phyloP scores from a whole-genome alignment of 2,113 vertebrate species.

The Bubo scandiacus region DNA sequence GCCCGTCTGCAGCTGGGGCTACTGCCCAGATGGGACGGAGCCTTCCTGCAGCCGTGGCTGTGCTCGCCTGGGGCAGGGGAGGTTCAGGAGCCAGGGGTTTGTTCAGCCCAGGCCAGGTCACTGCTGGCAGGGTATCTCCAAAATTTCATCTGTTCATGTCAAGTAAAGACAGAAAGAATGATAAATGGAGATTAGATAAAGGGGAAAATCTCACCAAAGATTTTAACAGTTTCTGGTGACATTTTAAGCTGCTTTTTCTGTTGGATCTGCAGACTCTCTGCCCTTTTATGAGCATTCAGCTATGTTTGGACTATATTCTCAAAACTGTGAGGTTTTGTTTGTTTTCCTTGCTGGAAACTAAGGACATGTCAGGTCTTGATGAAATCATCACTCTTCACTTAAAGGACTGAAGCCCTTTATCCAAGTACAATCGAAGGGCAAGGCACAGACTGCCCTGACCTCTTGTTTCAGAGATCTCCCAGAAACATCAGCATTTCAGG shows the following conservation, averaged over 20 bases:
- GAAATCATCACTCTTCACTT: background rate
- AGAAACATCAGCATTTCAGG: background rate
- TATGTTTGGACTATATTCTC: background rate
- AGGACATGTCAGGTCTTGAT: background rate
- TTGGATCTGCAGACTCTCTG: background rate
- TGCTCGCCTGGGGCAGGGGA: too few species aligned
- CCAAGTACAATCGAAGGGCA: constrained; percentile 1
- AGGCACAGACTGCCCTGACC: background rate
- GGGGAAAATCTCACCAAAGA: background rate
- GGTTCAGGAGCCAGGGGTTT: too few species aligned
- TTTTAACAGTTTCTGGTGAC: background rate
- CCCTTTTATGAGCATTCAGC: constrained; percentile 17
- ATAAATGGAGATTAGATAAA: background rate
- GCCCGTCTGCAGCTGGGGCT: background rate
- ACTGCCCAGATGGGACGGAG: background rate
- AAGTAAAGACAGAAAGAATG: background rate
- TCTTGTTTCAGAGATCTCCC: background rate
- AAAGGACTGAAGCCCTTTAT: background rate
- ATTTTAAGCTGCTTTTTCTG: constrained; percentile 6
- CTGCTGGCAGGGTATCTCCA: background rate
- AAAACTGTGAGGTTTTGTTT: constrained; percentile 5
- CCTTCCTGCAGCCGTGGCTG: background rate
- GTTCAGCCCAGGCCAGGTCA: background rate
- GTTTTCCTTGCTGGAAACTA: background rate
- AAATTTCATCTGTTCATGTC: background rate